Percentiles rank a stretch among this genome's conserved stretches.
Conservation (phyloP, 2,113 vertebrate species). For the Centrocercus urophasianus region DNA sequence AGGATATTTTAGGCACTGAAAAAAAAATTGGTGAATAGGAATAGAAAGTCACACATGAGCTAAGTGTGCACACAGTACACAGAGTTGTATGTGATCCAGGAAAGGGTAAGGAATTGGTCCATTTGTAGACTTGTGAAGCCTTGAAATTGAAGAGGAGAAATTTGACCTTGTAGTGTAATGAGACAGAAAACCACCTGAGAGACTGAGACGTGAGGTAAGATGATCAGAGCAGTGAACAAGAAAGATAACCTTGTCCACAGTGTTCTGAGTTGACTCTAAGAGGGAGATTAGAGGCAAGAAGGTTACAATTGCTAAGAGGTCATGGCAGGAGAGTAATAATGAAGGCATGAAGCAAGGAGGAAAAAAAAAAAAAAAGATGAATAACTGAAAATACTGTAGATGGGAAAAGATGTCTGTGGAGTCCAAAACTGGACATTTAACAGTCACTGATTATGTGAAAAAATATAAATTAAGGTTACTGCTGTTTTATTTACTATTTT, state of each 20-base stretch:
- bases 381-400: neutral
- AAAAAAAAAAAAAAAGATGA: neutral
- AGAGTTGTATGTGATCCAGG: neutral
- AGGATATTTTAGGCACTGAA: neutral
- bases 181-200: conserved; percentile 7
- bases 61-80: neutral
- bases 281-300: conserved; percentile 10
- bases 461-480: neutral
- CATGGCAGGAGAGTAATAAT: conserved; percentile 1
- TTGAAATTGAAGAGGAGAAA: conserved; percentile 19
- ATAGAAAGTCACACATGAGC: neutral
- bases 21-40: conserved; percentile 5
- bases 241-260: neutral
- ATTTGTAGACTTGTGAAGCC: neutral
- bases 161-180: conserved; percentile 19
- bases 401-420: neutral
- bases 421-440: neutral
- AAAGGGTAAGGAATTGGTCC: neutral
- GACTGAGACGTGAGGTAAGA: neutral
- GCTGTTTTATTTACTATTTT: neutral
- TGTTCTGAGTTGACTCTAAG: neutral
- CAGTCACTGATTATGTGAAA: neutral
- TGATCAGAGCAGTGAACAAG: conserved; percentile 2
- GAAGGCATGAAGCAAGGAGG: neutral
- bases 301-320: neutral